Evolutionary conservation across 2,888 invertebrate species (phyloP), one percentile per base, ranked within the genome.

Genomic region (Glomeris marginata): DNA sequence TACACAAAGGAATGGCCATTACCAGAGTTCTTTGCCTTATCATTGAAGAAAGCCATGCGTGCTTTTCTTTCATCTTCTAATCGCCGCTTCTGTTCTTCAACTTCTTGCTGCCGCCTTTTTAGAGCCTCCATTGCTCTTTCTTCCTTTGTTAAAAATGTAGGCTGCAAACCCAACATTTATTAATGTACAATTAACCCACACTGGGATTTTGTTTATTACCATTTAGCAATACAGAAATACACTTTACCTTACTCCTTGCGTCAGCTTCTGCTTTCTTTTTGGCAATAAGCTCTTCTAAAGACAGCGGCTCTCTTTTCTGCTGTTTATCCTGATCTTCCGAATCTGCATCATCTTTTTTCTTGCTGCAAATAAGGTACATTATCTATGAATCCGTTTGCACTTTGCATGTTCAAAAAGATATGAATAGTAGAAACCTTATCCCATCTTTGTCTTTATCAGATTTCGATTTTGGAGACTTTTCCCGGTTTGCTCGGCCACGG

Each of bases 221-320:
- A n/a, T n/a, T n/a, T n/a, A n/a, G n/a, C n/a, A n/a, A n/a, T n/a
- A 13, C 6, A 47, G 21, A 50, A 49, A 44, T 11, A 18, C 18
- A 16, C 48, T 51, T 51, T 65, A 77, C 78, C 67, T 95, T 97
- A 59, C 91, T 87, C 47, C 86, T 76, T 1, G 87, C 91, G 61
- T 84, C 86, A 66, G 95, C 92, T 64, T 94, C 94, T 1, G 88
- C 88, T 63, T 97, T 94, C 64, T 94, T 94, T 68, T 92, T 94
- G 0, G 88, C 84, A 44, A 98, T 70, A 38, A 99, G 67, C 65
- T 99, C 95, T 66, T 98, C 98, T 50, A 99, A 70, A 4, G 97
- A 97, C 15, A 97, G 69, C 0, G 98, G 98, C 63, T 95, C 94
- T 44, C 58, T 55, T 48, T 64, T 64, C 18, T 64, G 47, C 40